Conservation (phyloP, 23 tunicate genomes). For the Halocynthia roretzi region DNA sequence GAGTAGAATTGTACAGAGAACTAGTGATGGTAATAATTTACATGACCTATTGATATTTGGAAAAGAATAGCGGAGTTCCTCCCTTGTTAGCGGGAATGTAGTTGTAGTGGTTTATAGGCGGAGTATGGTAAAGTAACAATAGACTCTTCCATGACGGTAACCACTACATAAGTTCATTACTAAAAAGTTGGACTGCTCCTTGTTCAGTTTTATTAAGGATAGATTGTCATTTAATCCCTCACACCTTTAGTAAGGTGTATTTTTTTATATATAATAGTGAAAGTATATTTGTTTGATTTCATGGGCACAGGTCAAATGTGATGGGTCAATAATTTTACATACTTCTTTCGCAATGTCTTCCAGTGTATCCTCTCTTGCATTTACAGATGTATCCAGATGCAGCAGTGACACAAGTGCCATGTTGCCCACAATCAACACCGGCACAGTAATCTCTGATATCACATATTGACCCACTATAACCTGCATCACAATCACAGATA, state of each 20-base stretch:
- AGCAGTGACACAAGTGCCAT: conserved; percentile 46
- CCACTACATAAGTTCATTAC: too few species aligned
- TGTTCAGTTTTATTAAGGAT: background rate
- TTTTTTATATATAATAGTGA: background rate
- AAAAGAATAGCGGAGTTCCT: too few species aligned
- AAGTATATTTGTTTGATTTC: background rate
- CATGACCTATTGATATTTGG: too few species aligned
- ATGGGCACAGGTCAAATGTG: background rate
- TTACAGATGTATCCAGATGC: conserved; percentile 51
- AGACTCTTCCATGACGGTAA: too few species aligned
- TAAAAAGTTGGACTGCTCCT: background rate
- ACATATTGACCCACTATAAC: conserved; percentile 44
- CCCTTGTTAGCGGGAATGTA: too few species aligned
- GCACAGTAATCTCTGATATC: conserved; percentile 29
- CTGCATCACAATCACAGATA: conserved; percentile 56
- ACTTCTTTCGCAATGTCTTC: conserved; percentile 53
- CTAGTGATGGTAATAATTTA: too few species aligned
- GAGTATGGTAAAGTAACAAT: too few species aligned
- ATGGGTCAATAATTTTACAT: conserved; percentile 9
- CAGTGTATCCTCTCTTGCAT: conserved; percentile 50
- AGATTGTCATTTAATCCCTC: too few species aligned
- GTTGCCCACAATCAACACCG: conserved; percentile 37
- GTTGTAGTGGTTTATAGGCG: too few species aligned
- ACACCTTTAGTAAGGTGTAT: background rate
- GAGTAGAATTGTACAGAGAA: too few species aligned